phyloP scores from a whole-genome alignment of 2,888 invertebrate species.

The Lomographa bimaculata region DNA sequence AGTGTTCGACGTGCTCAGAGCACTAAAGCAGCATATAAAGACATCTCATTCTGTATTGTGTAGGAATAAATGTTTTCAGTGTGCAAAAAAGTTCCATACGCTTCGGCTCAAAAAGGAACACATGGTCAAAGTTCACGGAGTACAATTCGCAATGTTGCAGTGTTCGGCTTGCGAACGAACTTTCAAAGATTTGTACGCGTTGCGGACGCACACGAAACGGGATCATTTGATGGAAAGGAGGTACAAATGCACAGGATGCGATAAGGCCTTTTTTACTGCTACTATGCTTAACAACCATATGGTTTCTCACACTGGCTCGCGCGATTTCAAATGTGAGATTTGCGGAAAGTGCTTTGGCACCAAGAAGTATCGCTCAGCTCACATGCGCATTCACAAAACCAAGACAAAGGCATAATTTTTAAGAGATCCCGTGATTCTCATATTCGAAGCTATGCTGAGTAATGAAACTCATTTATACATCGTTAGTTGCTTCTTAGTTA shows the following conservation, averaged over 20 bases:
- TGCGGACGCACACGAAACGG: conserved; percentile 46
- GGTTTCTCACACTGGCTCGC: conserved; percentile 57
- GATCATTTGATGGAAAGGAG: conserved; percentile 60
- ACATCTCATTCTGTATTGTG: conserved; percentile 24
- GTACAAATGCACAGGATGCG: conserved; percentile 64
- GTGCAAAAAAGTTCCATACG: conserved; percentile 38
- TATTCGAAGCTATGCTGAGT: too few species aligned
- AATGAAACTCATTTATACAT: too few species aligned
- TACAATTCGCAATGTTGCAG: conserved; percentile 35
- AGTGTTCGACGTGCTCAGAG: conserved; percentile 49
- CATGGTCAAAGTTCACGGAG: conserved; percentile 46
- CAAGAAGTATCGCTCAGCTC: conserved; percentile 35
- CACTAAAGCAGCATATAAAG: conserved; percentile 52
- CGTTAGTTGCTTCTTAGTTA: too few species aligned
- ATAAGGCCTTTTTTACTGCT: conserved; percentile 50
- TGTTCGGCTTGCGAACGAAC: conserved; percentile 51
- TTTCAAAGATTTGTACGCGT: conserved; percentile 38
- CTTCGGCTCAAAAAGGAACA: conserved; percentile 47
- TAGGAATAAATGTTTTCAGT: conserved; percentile 24
- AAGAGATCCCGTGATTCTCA: too few species aligned
- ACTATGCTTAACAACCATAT: conserved; percentile 43
- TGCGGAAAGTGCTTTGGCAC: conserved; percentile 48
- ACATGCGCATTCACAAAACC: conserved; percentile 50
- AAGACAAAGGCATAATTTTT: too few species aligned
- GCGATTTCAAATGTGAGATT: conserved; percentile 54